Conservation (phyloP, 2,888 invertebrate species). For the Bursaphelenchus okinawaensis region DNA sequence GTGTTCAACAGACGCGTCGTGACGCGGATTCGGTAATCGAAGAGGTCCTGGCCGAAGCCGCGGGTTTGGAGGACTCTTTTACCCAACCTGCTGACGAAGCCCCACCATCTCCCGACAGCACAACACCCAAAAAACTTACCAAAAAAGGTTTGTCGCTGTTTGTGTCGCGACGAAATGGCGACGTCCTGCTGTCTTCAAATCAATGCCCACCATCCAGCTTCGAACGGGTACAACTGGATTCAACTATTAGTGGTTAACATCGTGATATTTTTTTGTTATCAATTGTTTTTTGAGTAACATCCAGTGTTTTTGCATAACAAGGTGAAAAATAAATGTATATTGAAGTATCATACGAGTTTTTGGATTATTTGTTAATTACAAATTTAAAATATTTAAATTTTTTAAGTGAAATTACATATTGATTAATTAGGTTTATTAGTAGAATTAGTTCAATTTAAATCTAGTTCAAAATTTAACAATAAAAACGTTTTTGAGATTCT, state of each 20-base stretch:
- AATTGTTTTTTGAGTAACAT: no score
- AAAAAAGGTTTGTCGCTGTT: conserved; percentile 14
- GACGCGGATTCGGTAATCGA: conserved; percentile 51
- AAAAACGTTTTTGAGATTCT: no score
- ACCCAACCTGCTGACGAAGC: background rate
- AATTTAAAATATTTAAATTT: no score
- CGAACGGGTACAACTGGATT: conserved; percentile 12
- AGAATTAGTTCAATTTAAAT: no score
- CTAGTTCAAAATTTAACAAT: no score
- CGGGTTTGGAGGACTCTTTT: background rate
- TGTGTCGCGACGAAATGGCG: conserved; percentile 14
- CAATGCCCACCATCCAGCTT: conserved; percentile 5
- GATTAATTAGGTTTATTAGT: no score
- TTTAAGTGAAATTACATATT: no score
- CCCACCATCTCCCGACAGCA: background rate
- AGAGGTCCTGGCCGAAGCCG: conserved; percentile 19
- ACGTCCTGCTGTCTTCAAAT: conserved; percentile 2
- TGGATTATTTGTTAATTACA: no score
- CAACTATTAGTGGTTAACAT: conserved; percentile 1
- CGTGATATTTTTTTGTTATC: no score
- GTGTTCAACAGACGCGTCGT: conserved; percentile 38
- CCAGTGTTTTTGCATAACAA: no score
- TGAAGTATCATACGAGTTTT: no score
- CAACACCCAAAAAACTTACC: conserved; percentile 4
- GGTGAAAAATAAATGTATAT: no score